A percentile compares a stretch with the other conserved stretches of the same genome.
These are phyloP conservation scores for Mixornis gularis DNA, from an alignment of 2,113 vertebrate species.

Conservation along the genomic window DNA sequence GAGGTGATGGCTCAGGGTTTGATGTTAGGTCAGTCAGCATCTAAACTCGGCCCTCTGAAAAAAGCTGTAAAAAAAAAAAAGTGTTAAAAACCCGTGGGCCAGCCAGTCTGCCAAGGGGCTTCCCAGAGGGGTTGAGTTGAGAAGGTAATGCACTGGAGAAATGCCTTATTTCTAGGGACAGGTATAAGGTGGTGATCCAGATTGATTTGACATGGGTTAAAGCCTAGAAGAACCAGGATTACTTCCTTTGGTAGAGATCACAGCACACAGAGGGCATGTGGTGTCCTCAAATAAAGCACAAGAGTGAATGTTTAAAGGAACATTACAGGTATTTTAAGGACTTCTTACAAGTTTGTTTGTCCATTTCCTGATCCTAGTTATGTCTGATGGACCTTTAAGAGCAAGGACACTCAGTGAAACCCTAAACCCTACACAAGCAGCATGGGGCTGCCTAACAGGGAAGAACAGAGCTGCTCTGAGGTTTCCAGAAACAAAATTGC, in stretches of 20 bases:
- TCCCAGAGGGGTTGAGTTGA: not conserved
- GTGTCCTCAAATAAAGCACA: not conserved
- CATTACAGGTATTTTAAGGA: not conserved
- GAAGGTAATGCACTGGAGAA: not conserved
- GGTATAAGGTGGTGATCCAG: not conserved
- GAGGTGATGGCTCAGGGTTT: not conserved
- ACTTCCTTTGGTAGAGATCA: not conserved
- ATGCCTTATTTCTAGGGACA: not conserved
- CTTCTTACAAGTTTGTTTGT: not conserved
- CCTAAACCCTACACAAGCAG: not conserved
- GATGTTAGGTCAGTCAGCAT: not conserved
- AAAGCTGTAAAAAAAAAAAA: not conserved
- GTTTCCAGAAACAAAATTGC: not conserved
- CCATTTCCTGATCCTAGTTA: not conserved
- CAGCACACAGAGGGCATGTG: not conserved
- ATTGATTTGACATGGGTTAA: not conserved
- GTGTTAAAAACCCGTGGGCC: not conserved
- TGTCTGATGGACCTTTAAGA: not conserved
- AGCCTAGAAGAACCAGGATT: not conserved
- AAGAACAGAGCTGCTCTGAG: not conserved
- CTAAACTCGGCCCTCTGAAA: not conserved
- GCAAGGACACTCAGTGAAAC: not conserved
- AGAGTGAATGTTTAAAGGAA: not conserved
- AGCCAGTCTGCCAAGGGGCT: not conserved
- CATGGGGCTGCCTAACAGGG: not conserved